Conservation (phyloP, 1,140 invertebrate species). For the Drosophila malerkotliana region DNA sequence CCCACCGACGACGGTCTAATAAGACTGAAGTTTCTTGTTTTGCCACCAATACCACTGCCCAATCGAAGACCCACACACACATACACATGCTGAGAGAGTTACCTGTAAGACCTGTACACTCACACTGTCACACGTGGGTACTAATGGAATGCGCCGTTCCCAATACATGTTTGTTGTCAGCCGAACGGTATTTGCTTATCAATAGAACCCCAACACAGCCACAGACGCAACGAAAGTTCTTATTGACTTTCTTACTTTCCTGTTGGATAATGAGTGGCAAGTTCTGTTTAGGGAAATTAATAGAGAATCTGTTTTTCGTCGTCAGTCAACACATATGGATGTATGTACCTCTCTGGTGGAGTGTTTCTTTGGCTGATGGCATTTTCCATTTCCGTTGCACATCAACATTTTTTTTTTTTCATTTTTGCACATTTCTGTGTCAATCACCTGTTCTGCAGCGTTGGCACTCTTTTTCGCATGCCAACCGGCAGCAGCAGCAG, state of each 20-base stretch:
- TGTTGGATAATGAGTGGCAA: constrained; percentile 23
- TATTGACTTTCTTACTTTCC: constrained; percentile 17
- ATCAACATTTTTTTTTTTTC: constrained; percentile 7
- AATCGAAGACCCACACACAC: constrained; percentile 22
- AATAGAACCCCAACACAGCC: constrained; percentile 35
- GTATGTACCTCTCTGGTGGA: neutral
- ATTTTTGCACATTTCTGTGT: constrained; percentile 59
- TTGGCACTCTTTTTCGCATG: constrained; percentile 48
- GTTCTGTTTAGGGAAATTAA: constrained; percentile 29
- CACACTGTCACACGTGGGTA: constrained; percentile 22
- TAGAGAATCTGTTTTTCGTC: constrained; percentile 29
- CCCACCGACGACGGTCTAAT: neutral
- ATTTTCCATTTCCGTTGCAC: constrained; percentile 59
- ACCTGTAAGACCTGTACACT: constrained; percentile 18
- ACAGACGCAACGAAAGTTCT: constrained; percentile 17
- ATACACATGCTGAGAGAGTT: constrained; percentile 1
- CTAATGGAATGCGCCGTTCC: constrained; percentile 62
- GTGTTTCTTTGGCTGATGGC: constrained; percentile 24
- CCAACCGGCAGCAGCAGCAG: constrained; percentile 30
- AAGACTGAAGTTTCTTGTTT: constrained; percentile 70
- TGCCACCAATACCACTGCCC: constrained; percentile 37
- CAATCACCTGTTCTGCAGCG: constrained; percentile 72
- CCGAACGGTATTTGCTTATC: constrained; percentile 65
- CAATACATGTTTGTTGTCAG: constrained; percentile 75
- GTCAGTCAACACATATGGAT: neutral